These are phyloP conservation scores for Stichodactyla mertensii DNA, from an alignment of 64 coral and sea anemone species.

Conservation along the genomic window DNA sequence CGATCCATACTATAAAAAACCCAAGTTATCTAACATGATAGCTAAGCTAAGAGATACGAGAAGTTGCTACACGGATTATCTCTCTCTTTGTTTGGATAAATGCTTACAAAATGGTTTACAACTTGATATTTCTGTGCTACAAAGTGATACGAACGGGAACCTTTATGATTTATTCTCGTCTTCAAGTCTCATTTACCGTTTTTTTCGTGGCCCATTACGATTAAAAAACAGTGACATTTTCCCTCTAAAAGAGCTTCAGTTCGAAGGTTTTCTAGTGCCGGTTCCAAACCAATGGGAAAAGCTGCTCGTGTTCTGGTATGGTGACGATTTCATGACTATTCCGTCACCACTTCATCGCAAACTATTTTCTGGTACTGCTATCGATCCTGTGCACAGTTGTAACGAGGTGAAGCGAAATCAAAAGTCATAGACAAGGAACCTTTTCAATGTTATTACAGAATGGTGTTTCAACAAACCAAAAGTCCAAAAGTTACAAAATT, in stretches of 20 bases:
- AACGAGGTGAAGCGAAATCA: neutral
- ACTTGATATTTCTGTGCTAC: conserved; percentile 3
- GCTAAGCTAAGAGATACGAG: conserved; percentile 5
- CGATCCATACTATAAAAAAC: conserved; percentile 11
- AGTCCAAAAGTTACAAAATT: too few relatives aligned
- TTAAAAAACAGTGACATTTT: neutral
- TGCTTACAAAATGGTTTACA: conserved; percentile 8
- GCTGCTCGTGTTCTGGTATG: neutral
- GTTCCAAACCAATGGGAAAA: neutral
- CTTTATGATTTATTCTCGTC: conserved; percentile 2
- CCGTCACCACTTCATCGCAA: neutral
- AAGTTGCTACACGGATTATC: neutral
- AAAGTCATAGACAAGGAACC: neutral
- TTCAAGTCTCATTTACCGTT: neutral
- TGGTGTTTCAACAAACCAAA: too few relatives aligned
- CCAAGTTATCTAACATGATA: neutral
- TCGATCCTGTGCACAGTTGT: neutral
- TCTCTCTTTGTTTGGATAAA: neutral
- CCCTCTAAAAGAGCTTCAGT: neutral
- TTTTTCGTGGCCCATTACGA: neutral
- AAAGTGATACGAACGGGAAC: neutral
- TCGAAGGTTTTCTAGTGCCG: neutral
- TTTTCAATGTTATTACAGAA: too few relatives aligned
- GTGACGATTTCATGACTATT: neutral
- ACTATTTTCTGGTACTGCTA: neutral